These are phyloP conservation scores for Brachionus sp. DNA, from an alignment of 1,140 invertebrate genomes.

Conservation along the genomic window DNA sequence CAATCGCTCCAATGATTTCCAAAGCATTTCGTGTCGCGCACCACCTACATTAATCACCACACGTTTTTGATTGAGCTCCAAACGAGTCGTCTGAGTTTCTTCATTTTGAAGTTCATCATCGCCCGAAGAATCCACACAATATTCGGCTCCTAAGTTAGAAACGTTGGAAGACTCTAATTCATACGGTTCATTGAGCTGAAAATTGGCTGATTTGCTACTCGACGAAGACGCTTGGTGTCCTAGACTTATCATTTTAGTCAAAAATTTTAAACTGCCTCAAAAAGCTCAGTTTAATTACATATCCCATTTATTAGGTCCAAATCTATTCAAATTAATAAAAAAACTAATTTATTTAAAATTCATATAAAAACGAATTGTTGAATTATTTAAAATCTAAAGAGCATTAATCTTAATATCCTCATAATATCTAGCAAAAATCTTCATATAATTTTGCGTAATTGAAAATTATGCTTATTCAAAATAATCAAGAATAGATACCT, in stretches of 20 bases:
- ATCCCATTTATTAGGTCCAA: background rate
- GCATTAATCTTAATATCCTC: background rate
- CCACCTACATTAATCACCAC: conserved; percentile 98
- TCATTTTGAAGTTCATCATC: conserved; percentile 22
- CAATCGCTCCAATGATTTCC: conserved; percentile 95
- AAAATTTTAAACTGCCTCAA: background rate
- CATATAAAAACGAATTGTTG: background rate
- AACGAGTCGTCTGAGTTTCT: background rate
- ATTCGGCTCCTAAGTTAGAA: background rate
- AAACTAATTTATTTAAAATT: background rate
- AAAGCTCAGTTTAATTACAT: background rate
- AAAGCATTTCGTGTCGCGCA: conserved; percentile 93
- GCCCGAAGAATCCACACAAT: background rate
- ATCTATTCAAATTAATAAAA: background rate
- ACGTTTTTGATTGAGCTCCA: background rate
- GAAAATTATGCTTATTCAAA: background rate
- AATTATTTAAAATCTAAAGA: background rate
- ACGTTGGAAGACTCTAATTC: background rate
- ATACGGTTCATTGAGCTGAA: background rate
- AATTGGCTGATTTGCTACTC: background rate
- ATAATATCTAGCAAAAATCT: background rate
- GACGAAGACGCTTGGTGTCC: background rate
- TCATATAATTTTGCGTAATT: background rate
- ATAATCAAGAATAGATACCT: background rate
- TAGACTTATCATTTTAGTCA: background rate